A percentile compares a stretch with the other conserved stretches of the same genome.
Evolutionary conservation across 2,888 invertebrate genomes (phyloP).

Genomic region (Neoaliturus tenellus): DNA sequence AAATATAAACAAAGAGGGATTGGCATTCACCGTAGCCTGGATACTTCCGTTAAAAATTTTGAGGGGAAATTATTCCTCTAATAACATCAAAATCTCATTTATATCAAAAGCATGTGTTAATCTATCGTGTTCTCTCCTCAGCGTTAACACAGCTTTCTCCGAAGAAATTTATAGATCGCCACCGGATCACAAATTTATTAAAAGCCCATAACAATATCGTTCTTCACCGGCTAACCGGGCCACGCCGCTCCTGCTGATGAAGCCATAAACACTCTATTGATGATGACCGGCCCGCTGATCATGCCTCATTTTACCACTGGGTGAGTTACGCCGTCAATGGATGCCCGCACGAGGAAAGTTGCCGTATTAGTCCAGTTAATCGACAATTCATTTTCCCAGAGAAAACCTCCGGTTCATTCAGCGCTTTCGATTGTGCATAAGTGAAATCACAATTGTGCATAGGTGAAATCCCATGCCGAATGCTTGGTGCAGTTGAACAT

Average conservation of each 20-base stretch:
- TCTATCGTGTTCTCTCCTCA: too few relatives aligned
- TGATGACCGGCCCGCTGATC: background rate
- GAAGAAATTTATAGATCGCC: background rate
- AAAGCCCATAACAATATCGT: slow-evolving; percentile 1
- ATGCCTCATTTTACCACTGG: background rate
- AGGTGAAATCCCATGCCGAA: background rate
- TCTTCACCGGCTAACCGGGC: background rate
- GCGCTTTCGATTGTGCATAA: background rate
- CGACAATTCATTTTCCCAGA: background rate
- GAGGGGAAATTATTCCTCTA: too few relatives aligned
- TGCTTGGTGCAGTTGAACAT: too few relatives aligned
- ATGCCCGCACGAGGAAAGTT: background rate
- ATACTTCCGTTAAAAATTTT: too few relatives aligned
- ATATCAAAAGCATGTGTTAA: too few relatives aligned
- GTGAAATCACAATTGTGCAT: background rate
- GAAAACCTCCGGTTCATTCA: background rate
- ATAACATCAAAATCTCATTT: too few relatives aligned
- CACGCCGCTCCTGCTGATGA: background rate
- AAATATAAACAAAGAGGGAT: too few relatives aligned
- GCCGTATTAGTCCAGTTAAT: background rate
- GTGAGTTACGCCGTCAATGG: too few relatives aligned
- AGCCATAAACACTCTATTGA: background rate
- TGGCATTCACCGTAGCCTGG: too few relatives aligned
- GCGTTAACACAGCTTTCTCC: background rate
- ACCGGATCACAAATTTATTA: background rate